phyloP scores from a whole-genome alignment of 92 coral and sea anemone genomes.

The Actinernus sp. region DNA sequence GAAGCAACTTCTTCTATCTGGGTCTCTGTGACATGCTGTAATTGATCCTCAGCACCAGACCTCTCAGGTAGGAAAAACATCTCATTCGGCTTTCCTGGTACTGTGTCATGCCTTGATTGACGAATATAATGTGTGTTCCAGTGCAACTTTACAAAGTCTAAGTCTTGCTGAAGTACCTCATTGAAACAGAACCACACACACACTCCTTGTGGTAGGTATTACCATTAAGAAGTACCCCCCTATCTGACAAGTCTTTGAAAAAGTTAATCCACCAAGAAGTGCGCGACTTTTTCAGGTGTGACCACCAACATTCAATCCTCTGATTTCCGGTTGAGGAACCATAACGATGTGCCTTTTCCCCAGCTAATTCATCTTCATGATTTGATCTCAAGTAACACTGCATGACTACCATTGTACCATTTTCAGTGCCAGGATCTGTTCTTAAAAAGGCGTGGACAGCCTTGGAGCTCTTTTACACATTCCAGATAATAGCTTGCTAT shows the following conservation, averaged over 20 bases:
- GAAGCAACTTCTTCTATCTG: too few relatives aligned
- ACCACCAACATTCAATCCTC: slow-evolving; percentile 35
- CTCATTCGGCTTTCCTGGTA: too few relatives aligned
- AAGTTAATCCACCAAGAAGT: slow-evolving; percentile 34
- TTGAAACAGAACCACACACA: too few relatives aligned
- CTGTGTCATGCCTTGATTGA: too few relatives aligned
- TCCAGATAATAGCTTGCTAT: slow-evolving; percentile 4
- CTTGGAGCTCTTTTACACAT: slow-evolving; percentile 14
- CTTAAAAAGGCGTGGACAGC: slow-evolving; percentile 18
- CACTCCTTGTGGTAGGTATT: slow-evolving; percentile 15
- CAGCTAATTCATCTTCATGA: slow-evolving; percentile 12
- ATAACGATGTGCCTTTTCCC: slow-evolving; percentile 31
- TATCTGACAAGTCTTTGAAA: slow-evolving; percentile 20
- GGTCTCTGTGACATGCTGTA: too few relatives aligned
- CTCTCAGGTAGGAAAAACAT: too few relatives aligned
- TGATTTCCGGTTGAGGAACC: slow-evolving; percentile 27
- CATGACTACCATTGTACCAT: slow-evolving; percentile 16
- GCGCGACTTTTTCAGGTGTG: slow-evolving; percentile 11
- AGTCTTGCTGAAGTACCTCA: too few relatives aligned
- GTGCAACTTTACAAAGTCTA: too few relatives aligned
- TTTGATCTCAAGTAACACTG: slow-evolving; percentile 24
- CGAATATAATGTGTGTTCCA: too few relatives aligned
- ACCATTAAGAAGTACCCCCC: slow-evolving; percentile 8
- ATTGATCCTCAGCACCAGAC: too few relatives aligned
- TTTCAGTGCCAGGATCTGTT: slow-evolving; percentile 30